phyloP scores from a whole-genome alignment of 2,113 vertebrate species.

The Callospermophilus lateralis region DNA sequence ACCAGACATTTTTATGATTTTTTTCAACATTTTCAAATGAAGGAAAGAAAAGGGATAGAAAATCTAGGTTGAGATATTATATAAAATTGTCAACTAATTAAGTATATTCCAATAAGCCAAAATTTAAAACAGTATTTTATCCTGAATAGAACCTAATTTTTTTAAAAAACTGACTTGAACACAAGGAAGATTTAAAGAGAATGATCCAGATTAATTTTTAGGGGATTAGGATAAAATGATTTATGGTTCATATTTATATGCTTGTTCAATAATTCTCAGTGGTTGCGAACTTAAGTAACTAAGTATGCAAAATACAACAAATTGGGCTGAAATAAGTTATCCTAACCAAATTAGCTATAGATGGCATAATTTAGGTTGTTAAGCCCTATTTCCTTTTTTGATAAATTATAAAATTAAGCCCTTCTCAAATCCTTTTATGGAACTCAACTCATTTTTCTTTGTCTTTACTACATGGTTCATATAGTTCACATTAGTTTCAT shows the following conservation, averaged over 20 bases:
- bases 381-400: conserved; percentile 72
- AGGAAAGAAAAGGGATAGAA: conserved; percentile 43
- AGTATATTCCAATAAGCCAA: conserved; percentile 15
- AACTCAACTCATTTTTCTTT: conserved; percentile 42
- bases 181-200: neutral
- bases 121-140: conserved; percentile 57
- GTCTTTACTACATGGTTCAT: conserved; percentile 2
- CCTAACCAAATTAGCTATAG: conserved; percentile 81
- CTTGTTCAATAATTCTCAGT: conserved; percentile 76
- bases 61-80: conserved; percentile 4
- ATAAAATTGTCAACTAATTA: conserved; percentile 36
- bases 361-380: conserved; percentile 70
- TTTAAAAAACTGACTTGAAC: conserved; percentile 43
- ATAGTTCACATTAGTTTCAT: conserved; percentile 36
- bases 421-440: conserved; percentile 66
- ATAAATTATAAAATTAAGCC: conserved; percentile 56
- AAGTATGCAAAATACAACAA: conserved; percentile 75
- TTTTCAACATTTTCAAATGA: conserved; percentile 53
- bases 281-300: conserved; percentile 72
- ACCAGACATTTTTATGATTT: conserved; percentile 59
- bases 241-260: conserved; percentile 72
- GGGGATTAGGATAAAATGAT: conserved; percentile 14
- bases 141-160: neutral
- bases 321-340: conserved; percentile 77
- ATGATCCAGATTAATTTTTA: conserved; percentile 51